Conservation (phyloP, 2,888 invertebrate species). For the Trichogramma evanescens region DNA sequence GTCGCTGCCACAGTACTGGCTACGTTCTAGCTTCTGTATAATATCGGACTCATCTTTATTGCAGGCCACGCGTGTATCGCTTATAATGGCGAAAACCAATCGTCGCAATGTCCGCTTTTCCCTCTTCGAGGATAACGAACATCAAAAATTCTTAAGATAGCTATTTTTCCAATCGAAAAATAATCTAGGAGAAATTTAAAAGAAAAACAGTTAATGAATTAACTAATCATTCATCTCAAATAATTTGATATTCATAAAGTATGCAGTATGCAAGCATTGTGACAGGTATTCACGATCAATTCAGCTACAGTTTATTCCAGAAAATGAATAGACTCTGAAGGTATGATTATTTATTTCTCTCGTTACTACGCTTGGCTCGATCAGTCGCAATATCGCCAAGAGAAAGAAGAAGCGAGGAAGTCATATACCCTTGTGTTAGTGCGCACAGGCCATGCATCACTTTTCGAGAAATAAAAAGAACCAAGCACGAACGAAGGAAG, state of each 20-base stretch:
- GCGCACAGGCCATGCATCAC: constrained; percentile 42
- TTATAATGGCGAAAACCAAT: neutral
- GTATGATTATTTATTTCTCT: too few relatives aligned
- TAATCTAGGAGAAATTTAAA: too few relatives aligned
- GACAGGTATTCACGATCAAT: too few relatives aligned
- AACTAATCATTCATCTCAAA: too few relatives aligned
- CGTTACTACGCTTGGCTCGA: too few relatives aligned
- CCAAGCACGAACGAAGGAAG: neutral
- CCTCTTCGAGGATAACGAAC: constrained; percentile 34
- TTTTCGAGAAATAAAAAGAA: constrained; percentile 30
- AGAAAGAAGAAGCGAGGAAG: neutral
- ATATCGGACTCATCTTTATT: neutral
- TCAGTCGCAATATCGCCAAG: neutral
- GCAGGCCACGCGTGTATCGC: neutral
- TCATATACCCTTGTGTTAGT: neutral
- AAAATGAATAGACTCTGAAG: too few relatives aligned
- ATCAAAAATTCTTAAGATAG: neutral
- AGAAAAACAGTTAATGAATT: too few relatives aligned
- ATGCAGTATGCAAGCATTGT: too few relatives aligned
- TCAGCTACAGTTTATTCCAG: too few relatives aligned
- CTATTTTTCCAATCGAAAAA: too few relatives aligned
- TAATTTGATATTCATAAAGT: too few relatives aligned
- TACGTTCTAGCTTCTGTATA: neutral
- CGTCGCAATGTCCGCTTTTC: constrained; percentile 39
- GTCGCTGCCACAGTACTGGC: neutral